Base-by-base conservation (phyloP, 2,888 invertebrate genomes). In the Caradrina kadenii region DNA sequence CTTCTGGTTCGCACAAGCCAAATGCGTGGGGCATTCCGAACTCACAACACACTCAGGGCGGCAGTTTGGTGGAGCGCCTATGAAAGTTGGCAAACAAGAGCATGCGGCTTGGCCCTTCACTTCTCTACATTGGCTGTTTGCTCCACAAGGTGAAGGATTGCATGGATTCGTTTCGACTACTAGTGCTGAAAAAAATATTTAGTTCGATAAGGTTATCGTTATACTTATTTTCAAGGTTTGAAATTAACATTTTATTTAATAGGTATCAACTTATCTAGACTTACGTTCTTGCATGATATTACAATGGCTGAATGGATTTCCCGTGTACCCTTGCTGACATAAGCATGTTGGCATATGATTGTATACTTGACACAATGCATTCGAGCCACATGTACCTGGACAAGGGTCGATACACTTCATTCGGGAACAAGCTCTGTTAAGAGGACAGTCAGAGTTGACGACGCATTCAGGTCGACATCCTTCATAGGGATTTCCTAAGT, bases 391-490 rank as follows among this genome's bases (percentile, higher is more conserved):
- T 39, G 97, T 97, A 72, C 98, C 98, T 17, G 97, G 97, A 86
- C 98, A 98, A 39, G 98, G 98, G 91, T 98, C 97, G 66, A 96
- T 92, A 88, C 98, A 98, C 89, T 97, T 97, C 91, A 97, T 97
- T 88, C 97, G 96, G 13, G 97, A 96, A 87, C 98, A 98, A 22
- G 97, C 97, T 85, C 94, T 96, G 83, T 97, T 97, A 0, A 97
- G 96, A 1, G 97, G 95, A 87, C 98, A 98, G 87, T 98, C 98
- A 0, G 97, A 96, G 91, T 97, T 97, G 7, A 97, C 93, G 1
- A 97, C 93, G 88, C 98, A 98, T 93, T 98, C 97, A 11, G 97
- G 97, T 72, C 98, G 96, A 88, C 98, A 98, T 48, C 97, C 97
- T 92, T 97, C 97, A 89, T 97, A 98, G 11, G 98, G 98, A 93